These are phyloP conservation scores for Orientallactaga bullata DNA, from an alignment of 2,113 vertebrate genomes.

Conservation along the genomic window DNA sequence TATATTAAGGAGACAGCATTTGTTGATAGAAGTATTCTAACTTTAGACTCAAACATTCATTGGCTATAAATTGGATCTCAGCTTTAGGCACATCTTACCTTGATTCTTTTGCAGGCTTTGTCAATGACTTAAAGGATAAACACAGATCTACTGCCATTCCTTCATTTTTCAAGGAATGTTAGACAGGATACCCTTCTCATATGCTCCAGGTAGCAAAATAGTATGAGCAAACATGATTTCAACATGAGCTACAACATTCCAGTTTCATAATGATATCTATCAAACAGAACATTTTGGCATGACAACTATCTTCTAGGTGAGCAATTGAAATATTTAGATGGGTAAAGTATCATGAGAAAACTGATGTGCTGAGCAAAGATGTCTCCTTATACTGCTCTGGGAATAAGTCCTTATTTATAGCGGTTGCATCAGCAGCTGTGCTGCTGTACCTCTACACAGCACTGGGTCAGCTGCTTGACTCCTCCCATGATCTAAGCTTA, in stretches of 20 bases:
- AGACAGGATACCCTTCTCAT: neutral
- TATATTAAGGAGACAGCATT: neutral
- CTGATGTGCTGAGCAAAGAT: neutral
- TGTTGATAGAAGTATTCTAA: slow-evolving; percentile 43
- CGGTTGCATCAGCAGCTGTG: too few species aligned
- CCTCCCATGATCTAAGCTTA: neutral
- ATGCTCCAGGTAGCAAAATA: neutral
- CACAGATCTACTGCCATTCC: neutral
- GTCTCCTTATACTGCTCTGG: neutral
- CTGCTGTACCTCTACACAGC: neutral
- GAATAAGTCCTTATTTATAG: neutral
- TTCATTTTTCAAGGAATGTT: neutral
- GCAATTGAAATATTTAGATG: neutral
- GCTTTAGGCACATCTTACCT: neutral
- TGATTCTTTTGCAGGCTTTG: neutral
- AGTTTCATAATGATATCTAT: neutral
- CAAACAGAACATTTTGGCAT: neutral
- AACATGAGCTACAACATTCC: neutral
- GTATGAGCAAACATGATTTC: slow-evolving; percentile 4
- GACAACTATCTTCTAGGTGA: neutral
- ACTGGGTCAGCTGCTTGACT: neutral
- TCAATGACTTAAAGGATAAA: neutral
- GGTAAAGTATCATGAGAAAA: neutral
- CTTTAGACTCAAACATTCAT: neutral
- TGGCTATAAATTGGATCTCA: slow-evolving; percentile 17